Percentiles rank a stretch among this genome's conserved stretches.
These are phyloP conservation scores for Gadus macrocephalus DNA, from an alignment of 2,113 vertebrate genomes.

Conservation along the genomic window DNA sequence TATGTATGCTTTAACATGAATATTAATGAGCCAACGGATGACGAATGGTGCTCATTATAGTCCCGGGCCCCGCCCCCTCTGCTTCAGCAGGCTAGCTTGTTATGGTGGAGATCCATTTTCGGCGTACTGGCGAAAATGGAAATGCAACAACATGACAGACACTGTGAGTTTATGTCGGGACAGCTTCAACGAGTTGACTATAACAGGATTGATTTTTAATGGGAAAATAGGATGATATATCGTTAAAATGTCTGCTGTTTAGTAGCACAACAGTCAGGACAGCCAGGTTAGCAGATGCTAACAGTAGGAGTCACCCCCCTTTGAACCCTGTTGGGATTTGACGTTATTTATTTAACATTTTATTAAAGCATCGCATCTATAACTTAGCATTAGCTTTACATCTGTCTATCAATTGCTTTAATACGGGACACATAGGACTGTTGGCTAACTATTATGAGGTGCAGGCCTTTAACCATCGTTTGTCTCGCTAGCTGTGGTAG, in stretches of 20 bases:
- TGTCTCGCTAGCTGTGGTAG: too few species aligned
- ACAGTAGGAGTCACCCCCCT: slow-evolving; percentile 14
- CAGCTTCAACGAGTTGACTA: not conserved
- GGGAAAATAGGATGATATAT: too few species aligned
- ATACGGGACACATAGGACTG: not conserved
- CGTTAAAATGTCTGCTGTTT: too few species aligned
- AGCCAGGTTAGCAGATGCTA: slow-evolving; percentile 23
- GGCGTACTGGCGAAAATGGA: slow-evolving; percentile 56
- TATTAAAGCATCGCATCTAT: too few species aligned
- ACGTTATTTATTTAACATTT: too few species aligned
- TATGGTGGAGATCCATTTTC: slow-evolving; percentile 35
- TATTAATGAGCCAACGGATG: too few species aligned
- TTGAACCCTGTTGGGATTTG: not conserved
- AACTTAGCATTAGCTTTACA: too few species aligned
- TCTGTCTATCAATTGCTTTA: too few species aligned
- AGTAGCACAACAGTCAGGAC: too few species aligned
- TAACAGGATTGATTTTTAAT: too few species aligned
- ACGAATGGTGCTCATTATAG: not conserved
- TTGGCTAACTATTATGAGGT: not conserved
- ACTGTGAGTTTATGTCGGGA: slow-evolving; percentile 44
- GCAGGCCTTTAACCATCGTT: not conserved
- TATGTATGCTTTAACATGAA: too few species aligned
- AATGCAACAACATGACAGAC: slow-evolving; percentile 59
- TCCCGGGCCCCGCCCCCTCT: not conserved
- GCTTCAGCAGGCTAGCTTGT: slow-evolving; percentile 25